Conservation (phyloP, 2,888 invertebrate species). For the Xanthorhoe designata region DNA sequence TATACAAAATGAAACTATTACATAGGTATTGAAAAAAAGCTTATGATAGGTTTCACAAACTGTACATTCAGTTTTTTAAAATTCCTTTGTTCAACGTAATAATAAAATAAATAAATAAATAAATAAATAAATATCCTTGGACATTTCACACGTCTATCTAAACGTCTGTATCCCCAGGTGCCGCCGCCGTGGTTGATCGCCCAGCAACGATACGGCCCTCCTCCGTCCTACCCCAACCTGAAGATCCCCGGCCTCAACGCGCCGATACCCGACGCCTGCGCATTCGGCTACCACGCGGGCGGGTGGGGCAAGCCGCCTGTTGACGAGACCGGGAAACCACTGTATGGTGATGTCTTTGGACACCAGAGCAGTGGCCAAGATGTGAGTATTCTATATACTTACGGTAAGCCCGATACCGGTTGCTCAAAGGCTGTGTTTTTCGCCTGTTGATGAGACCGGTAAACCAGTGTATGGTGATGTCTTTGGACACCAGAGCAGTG, state of each 20-base stretch:
- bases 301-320: slow-evolving; percentile 99
- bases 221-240: slow-evolving; percentile 99
- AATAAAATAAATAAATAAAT: no score
- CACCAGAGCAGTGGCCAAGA: slow-evolving; percentile 87
- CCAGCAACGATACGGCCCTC: slow-evolving; percentile 99
- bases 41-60: no score
- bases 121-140: no score
- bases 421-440: no score
- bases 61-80: no score
- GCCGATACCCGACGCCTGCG: slow-evolving; percentile 98
- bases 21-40: no score
- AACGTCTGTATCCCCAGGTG: slow-evolving; percentile 81
- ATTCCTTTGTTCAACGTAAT: no score
- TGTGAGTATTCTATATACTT: background rate
- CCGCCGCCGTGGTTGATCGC: slow-evolving; percentile 99
- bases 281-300: slow-evolving; percentile 99
- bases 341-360: slow-evolving; percentile 99
- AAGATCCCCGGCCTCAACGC: slow-evolving; percentile 99
- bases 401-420: no score
- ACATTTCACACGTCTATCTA: no score
- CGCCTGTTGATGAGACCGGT: slow-evolving; percentile 99
- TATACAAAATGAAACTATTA: no score
- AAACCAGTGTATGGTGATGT: slow-evolving; percentile 99
- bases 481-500: slow-evolving; percentile 93
- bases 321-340: slow-evolving; percentile 98